These are phyloP conservation scores for Ceriagrion tenellum DNA, from an alignment of 2,888 invertebrate species.

Conservation along the genomic window DNA sequence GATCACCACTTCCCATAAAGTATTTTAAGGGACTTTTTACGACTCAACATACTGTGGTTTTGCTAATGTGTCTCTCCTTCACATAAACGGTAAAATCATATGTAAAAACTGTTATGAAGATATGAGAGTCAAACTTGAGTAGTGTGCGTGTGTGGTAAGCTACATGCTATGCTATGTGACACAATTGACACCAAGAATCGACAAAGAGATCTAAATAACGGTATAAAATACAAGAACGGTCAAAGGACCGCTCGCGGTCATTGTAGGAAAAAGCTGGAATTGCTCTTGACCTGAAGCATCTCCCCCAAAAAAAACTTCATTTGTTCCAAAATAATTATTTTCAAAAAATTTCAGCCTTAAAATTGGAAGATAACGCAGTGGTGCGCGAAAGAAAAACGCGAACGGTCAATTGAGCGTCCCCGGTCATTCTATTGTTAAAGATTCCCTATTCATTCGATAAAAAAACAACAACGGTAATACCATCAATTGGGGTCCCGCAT, in stretches of 20 bases:
- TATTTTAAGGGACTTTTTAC: background rate
- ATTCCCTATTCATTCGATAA: too few relatives aligned
- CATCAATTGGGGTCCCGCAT: too few relatives aligned
- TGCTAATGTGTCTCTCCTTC: too few relatives aligned
- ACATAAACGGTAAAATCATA: too few relatives aligned
- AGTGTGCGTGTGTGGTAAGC: background rate
- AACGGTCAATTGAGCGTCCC: too few relatives aligned
- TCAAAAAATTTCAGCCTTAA: too few relatives aligned
- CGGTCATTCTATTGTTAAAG: too few relatives aligned
- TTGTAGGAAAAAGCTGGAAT: background rate
- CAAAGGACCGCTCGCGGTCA: background rate
- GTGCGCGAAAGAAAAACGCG: too few relatives aligned
- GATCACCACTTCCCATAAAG: background rate
- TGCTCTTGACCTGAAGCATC: background rate
- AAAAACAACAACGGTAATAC: too few relatives aligned
- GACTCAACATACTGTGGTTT: background rate
- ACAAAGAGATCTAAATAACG: background rate
- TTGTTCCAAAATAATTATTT: too few relatives aligned
- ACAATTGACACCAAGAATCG: background rate
- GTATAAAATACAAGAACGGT: background rate
- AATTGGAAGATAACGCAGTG: too few relatives aligned
- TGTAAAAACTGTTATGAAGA: background rate
- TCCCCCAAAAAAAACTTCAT: too few relatives aligned
- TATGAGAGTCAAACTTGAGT: background rate
- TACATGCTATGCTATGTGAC: background rate